Base-by-base conservation (phyloP, 2,113 vertebrate genomes). In the Vidua macroura region DNA sequence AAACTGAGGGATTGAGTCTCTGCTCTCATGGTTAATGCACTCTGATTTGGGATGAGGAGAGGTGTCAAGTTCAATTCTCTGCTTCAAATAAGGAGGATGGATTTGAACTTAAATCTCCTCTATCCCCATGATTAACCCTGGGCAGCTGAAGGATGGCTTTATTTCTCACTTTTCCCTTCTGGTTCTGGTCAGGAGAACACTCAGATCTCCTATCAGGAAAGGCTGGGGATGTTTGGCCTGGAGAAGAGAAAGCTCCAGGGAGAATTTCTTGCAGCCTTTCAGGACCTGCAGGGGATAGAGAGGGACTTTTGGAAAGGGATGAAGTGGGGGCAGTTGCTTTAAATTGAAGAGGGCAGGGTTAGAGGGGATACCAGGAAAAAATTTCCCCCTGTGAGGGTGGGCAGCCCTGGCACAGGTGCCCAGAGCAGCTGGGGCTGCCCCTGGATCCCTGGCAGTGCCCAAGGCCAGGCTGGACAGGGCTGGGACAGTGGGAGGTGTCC, bases 41-140 rank as follows among this genome's bases (percentile, higher is more conserved):
- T 92, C 72, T 0, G 18, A 83, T 93, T 59, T 75, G 86, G 95
- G 76, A 88, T 67, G 59, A 95, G 82, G 70, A 80, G 64, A 86
- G 68, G 91, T 95, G 92, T 95, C 88, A 93, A 19, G 55, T 92
- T 94, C 88, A 92, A 96, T 96, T 96, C 95, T 81, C 68, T 88
- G 86, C 88, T 92, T 95, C 92, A 96, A 14, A 83, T 81, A 81
- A 88, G 43, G 82, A 90, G 79, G 92, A 94, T 74, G 56, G 88
- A 86, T 83, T 86, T 92, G 90, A 93, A 90, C 86, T 86, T 52
- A 59, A 90, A 90, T 95, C 90, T 60, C 67, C 41, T 73, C 35
- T 62, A 70, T 86, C 82, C 49, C 60, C 39, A 23, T 63, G 79
- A 74, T 86, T 93, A 95, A 95, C 64, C 68, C 72, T 70, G 83